A percentile compares a stretch with the other conserved stretches of the same genome.
phyloP scores from a whole-genome alignment of 2,888 invertebrate species.

The Odontocerum albicorne region DNA sequence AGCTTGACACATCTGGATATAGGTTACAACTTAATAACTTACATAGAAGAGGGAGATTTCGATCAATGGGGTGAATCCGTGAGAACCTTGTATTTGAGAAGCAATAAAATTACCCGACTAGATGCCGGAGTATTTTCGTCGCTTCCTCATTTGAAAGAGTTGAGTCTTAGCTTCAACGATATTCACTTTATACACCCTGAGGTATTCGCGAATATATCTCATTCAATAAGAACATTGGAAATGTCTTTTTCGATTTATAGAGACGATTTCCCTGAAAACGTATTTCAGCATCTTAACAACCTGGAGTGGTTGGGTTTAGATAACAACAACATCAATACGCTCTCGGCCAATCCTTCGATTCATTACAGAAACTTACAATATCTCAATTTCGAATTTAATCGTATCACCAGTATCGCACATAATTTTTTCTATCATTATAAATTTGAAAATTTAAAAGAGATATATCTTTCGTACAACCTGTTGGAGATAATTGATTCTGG shows the following conservation, averaged over 20 bases:
- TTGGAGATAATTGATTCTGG: slow-evolving; percentile 66
- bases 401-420: slow-evolving; percentile 69
- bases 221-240: slow-evolving; percentile 78
- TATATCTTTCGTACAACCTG: slow-evolving; percentile 82
- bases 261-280: slow-evolving; percentile 75
- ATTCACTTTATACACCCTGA: slow-evolving; percentile 79
- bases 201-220: slow-evolving; percentile 76
- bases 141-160: slow-evolving; percentile 76
- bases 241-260: slow-evolving; percentile 83
- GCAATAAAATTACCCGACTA: slow-evolving; percentile 78
- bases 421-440: slow-evolving; percentile 69
- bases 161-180: slow-evolving; percentile 90
- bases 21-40: slow-evolving; percentile 83
- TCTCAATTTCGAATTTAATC: slow-evolving; percentile 84
- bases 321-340: slow-evolving; percentile 80
- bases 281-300: slow-evolving; percentile 71
- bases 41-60: slow-evolving; percentile 76
- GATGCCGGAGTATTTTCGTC: slow-evolving; percentile 72
- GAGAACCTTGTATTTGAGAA: slow-evolving; percentile 78
- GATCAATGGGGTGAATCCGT: slow-evolving; percentile 76
- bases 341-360: slow-evolving; percentile 71
- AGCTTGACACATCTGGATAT: slow-evolving; percentile 81
- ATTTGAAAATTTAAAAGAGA: slow-evolving; percentile 73
- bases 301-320: slow-evolving; percentile 84
- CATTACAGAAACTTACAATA: slow-evolving; percentile 72